Conservation (phyloP, 2,113 vertebrate species). For the Dunckerocampus dactyliophorus region DNA sequence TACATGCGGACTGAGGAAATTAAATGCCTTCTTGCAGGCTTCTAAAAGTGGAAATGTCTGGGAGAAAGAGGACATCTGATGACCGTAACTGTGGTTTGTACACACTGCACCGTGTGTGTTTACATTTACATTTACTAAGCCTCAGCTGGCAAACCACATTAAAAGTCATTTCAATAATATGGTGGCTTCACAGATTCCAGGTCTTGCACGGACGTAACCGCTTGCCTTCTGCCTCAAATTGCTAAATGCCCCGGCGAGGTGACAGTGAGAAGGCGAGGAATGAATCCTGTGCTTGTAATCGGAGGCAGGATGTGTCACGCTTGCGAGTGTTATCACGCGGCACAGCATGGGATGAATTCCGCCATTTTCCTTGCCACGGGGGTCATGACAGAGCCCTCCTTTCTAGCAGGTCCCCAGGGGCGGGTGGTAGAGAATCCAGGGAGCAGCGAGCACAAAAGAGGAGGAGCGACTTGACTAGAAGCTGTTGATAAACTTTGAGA, state of each 20-base stretch:
- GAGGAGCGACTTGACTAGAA: slow-evolving; percentile 56
- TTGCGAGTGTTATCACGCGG: slow-evolving; percentile 60
- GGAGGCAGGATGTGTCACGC: slow-evolving; percentile 57
- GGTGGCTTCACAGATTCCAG: slow-evolving; percentile 35
- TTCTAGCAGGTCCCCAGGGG: slow-evolving; percentile 47
- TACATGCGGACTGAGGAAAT: neutral
- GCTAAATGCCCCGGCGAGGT: slow-evolving; percentile 63
- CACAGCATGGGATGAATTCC: slow-evolving; percentile 66
- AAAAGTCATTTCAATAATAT: slow-evolving; percentile 26
- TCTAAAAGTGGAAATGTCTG: neutral
- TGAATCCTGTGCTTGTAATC: slow-evolving; percentile 67
- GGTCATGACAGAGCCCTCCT: slow-evolving; percentile 58
- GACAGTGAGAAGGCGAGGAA: slow-evolving; percentile 58
- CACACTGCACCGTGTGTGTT: slow-evolving; percentile 16
- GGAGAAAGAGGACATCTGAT: neutral
- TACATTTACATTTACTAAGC: slow-evolving; percentile 36
- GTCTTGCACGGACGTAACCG: slow-evolving; percentile 33
- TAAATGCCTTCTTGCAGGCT: neutral
- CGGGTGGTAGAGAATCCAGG: slow-evolving; percentile 28
- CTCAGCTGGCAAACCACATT: slow-evolving; percentile 15
- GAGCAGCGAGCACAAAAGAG: slow-evolving; percentile 52
- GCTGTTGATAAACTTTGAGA: slow-evolving; percentile 74
- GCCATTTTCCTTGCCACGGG: slow-evolving; percentile 57
- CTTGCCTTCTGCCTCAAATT: slow-evolving; percentile 52
- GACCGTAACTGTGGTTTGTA: slow-evolving; percentile 13